Conservation (phyloP, 2,888 invertebrate species). For the Eristalis intricaria region DNA sequence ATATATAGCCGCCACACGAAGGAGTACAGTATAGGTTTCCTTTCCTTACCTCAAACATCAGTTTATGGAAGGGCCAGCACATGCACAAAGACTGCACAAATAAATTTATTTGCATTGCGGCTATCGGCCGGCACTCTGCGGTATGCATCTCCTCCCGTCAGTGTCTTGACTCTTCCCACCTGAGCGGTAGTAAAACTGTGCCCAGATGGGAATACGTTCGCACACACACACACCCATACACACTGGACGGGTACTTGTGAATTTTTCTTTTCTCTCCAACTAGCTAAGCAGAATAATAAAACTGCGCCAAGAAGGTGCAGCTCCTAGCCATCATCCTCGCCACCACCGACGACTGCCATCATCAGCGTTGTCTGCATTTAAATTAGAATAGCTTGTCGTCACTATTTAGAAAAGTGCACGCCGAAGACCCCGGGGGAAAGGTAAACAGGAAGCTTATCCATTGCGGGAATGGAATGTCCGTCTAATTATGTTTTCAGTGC, state of each 20-base stretch:
- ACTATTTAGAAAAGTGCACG: slow-evolving; percentile 39
- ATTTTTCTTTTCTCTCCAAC: not conserved
- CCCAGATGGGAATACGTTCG: not conserved
- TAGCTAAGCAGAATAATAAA: slow-evolving; percentile 38
- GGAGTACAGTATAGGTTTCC: not conserved
- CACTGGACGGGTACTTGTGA: not conserved
- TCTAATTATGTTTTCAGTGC: slow-evolving; percentile 68
- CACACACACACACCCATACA: too few relatives aligned
- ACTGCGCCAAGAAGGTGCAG: slow-evolving; percentile 46
- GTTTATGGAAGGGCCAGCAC: slow-evolving; percentile 29
- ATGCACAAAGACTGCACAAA: slow-evolving; percentile 10
- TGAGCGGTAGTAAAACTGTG: not conserved
- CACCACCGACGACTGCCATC: not conserved
- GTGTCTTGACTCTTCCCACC: not conserved
- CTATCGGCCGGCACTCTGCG: slow-evolving; percentile 8
- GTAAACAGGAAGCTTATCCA: slow-evolving; percentile 63
- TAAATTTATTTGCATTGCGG: slow-evolving; percentile 42
- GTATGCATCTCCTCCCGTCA: slow-evolving; percentile 10
- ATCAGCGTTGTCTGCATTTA: slow-evolving; percentile 52
- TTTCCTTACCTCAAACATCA: slow-evolving; percentile 1
- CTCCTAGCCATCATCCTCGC: not conserved
- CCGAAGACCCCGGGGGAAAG: slow-evolving; percentile 31
- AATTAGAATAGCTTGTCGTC: slow-evolving; percentile 45
- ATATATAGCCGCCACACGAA: not conserved
- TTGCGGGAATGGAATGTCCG: slow-evolving; percentile 59